Base-by-base conservation (phyloP, 2,797 vertebrate genomes). In the Pantherophis vulpinus region DNA sequence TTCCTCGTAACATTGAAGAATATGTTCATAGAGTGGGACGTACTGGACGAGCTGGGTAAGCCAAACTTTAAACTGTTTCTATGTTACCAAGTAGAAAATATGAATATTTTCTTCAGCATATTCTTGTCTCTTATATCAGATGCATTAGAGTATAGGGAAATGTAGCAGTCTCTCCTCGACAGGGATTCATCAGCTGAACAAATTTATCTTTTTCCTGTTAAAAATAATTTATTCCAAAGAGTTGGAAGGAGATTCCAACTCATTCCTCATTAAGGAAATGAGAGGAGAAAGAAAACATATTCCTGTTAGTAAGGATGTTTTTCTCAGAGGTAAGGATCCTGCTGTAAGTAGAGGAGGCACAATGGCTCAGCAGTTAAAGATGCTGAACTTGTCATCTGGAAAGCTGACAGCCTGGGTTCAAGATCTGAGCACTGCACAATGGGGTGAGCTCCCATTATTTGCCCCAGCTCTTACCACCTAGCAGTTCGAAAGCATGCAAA, bases 11-110 rank as follows among this genome's bases (percentile, higher is more conserved):
- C 95, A 98, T 99, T 86, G 99, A 99, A 94, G 99, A 99, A 86
- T 99, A 99, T 1, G 98, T 99, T 29, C 99, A 99, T 93, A 98
- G 99, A 89, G 97, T 99, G 79, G 99, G 99, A 2, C 98, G 99
- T 54, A 99, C 99, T 0, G 99, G 99, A 54, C 98, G 99, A 97
- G 99, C 99, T 63, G 99, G 99, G 99, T 99, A 95, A 97, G 98
- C 79, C 74, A 1, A 70, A 58, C 6, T 70, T 27, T 93, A 37
- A 37, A 90, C 29, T 87, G 37, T 3, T 27, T 29, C 56, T 54
- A 2, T 29, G 9, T 88, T 93, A 79, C 25, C 87, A 56, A 20
- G 60, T 92, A 42, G 55, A 27, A 32, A 79, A 79, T 42, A 58
- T 12, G 59, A 74, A 6, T 91, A 1, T 87, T 86, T 25, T 93